Evolutionary conservation across 2,888 invertebrate species (phyloP), one percentile per base, ranked within the genome.

Genomic region (Pycnomerus fuliginosus): DNA sequence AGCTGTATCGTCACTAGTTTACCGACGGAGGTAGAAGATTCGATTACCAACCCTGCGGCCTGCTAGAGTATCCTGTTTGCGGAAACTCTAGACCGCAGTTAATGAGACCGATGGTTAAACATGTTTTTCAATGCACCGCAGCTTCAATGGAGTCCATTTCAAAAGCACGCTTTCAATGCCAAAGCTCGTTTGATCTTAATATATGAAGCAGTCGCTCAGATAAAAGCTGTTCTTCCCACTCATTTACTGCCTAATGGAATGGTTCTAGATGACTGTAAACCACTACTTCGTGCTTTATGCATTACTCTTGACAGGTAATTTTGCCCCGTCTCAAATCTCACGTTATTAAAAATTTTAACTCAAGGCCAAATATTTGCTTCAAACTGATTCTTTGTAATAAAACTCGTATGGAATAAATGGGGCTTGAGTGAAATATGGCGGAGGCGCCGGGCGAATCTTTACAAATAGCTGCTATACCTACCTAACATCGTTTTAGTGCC

Each of bases 121-220:
- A 64, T 62, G 64, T 64, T 63, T 65, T 60, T 65, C 60, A 64
- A 65, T 66, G 61, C 64, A 53, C 53, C 53, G 55, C 58, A 60
- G 60, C 62, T 63, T 62, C 62, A 62, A 66, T 66, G 62, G 60
- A 50, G 36, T 36, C 44, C 39, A 46, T 47, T 46, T 51, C 47
- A 53, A 51, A 53, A 51, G 50, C 50, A 38, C 39, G 48, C 53
- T 51, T 56, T 51, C 47, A 51, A 53, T 55, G 48, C 48, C 53
- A 62, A 65, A 67, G 67, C 65, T 64, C 68, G 69, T 70, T 70
- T 70, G 70, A 70, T 70, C 69, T 70, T 69, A 70, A 67, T 68
- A 69, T 68, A 58, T 65, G 67, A 60, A 63, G 64, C 61, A 65
- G 62, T 61, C 64, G 64, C 54, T 52, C 53, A 58, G 58, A 60